Conservation (phyloP, 2,888 invertebrate genomes). For the Sesia apiformis region DNA sequence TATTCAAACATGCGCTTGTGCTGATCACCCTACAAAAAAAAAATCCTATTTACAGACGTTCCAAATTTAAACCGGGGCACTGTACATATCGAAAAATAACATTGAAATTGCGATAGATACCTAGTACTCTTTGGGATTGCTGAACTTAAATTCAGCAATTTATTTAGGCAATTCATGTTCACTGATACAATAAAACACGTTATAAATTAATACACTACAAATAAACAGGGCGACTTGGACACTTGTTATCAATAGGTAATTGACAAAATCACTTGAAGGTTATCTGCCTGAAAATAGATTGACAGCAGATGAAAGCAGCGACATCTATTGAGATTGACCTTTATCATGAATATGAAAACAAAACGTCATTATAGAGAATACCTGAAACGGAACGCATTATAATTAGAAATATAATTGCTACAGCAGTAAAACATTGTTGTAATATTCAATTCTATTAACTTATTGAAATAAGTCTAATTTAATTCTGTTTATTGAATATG, state of each 20-base stretch:
- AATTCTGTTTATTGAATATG: too few species aligned
- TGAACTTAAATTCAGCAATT: conserved; percentile 41
- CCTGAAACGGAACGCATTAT: too few species aligned
- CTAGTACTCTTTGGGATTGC: conserved; percentile 52
- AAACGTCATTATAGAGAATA: too few species aligned
- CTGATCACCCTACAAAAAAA: conserved; percentile 57
- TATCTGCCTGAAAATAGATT: conserved; percentile 58
- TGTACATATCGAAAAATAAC: conserved; percentile 5
- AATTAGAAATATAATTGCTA: too few species aligned
- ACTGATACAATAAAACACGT: conserved; percentile 7
- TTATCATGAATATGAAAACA: too few species aligned
- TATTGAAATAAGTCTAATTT: too few species aligned
- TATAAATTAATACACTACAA: conserved; percentile 8
- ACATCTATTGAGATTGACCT: too few species aligned
- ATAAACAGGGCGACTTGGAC: conserved; percentile 21
- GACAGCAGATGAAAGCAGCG: neutral
- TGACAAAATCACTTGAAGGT: conserved; percentile 72
- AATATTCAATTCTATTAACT: too few species aligned
- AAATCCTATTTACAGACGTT: conserved; percentile 21
- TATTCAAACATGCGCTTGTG: conserved; percentile 40
- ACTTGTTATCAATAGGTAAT: conserved; percentile 57
- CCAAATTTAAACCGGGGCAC: conserved; percentile 27
- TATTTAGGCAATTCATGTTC: conserved; percentile 57
- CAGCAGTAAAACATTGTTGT: too few species aligned
- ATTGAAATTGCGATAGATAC: conserved; percentile 24